Percentiles rank a stretch among this genome's conserved stretches.
Conservation (phyloP, 1,140 invertebrate species). For the Diachasmimorpha longicaudata region DNA sequence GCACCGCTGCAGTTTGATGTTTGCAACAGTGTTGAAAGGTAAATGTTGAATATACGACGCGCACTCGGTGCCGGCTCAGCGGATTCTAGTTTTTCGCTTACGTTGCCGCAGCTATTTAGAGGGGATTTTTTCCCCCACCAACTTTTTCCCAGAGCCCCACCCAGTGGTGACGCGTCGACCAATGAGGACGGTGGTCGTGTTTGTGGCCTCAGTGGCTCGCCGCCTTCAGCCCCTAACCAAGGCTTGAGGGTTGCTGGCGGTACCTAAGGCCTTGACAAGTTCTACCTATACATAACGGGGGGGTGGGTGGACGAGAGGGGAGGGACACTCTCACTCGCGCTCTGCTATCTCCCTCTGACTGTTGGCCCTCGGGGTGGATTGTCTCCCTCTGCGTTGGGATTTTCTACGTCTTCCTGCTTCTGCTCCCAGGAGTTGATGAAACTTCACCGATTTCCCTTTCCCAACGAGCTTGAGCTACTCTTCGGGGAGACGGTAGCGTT, state of each 20-base stretch:
- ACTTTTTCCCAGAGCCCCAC: constrained; percentile 60
- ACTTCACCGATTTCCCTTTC: not conserved
- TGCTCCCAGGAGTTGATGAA: not conserved
- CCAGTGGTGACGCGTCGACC: constrained; percentile 57
- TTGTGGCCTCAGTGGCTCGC: constrained; percentile 62
- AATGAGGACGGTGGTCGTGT: constrained; percentile 63
- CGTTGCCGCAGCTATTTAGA: constrained; percentile 59
- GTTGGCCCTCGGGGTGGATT: not conserved
- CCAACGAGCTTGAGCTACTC: not conserved
- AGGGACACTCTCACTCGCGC: not conserved
- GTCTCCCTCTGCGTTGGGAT: constrained; percentile 23
- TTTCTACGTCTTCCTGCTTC: not conserved
- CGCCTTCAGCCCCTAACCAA: constrained; percentile 57
- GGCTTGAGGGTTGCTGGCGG: constrained; percentile 43
- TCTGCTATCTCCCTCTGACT: not conserved
- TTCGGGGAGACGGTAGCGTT: not conserved
- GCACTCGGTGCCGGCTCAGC: constrained; percentile 58
- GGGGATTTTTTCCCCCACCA: constrained; percentile 60
- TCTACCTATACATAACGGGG: constrained; percentile 25
- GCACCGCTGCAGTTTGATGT: too few species aligned
- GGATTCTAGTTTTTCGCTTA: constrained; percentile 62
- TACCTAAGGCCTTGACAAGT: constrained; percentile 39
- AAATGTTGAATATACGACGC: constrained; percentile 40
- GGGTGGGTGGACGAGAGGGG: not conserved
- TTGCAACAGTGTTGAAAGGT: not conserved